These are phyloP conservation scores for Drosophila kambysellisi DNA, from an alignment of 2,888 invertebrate genomes.

Conservation along the genomic window DNA sequence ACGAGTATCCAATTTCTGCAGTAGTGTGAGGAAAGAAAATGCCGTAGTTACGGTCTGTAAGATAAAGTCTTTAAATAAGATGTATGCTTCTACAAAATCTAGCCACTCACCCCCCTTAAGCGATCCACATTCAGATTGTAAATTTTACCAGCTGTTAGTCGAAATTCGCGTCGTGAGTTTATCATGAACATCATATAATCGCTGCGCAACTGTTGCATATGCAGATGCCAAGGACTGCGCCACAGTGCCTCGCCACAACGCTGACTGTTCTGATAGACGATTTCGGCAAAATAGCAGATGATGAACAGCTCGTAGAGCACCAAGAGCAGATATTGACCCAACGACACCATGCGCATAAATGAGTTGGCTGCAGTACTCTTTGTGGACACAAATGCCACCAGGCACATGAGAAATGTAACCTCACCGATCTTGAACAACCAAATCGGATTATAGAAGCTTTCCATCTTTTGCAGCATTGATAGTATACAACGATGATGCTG, in stretches of 20 bases:
- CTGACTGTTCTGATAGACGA: conserved; percentile 73
- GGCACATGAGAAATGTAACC: conserved; percentile 80
- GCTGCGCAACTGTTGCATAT: conserved; percentile 66
- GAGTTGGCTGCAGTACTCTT: conserved; percentile 79
- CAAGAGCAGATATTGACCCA: conserved; percentile 77
- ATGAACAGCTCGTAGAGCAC: conserved; percentile 79
- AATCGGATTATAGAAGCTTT: conserved; percentile 81
- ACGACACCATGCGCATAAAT: conserved; percentile 72
- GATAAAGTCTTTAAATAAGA: background rate
- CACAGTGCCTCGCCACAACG: conserved; percentile 78
- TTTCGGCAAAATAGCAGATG: conserved; percentile 81
- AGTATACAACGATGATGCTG: conserved; percentile 81
- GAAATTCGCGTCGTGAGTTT: conserved; percentile 65
- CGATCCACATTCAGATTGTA: conserved; percentile 74
- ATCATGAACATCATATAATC: conserved; percentile 76
- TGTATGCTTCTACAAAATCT: too few species aligned
- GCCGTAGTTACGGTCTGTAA: conserved; percentile 80
- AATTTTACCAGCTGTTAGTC: conserved; percentile 80
- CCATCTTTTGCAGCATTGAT: conserved; percentile 72
- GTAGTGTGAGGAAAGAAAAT: conserved; percentile 81
- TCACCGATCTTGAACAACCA: conserved; percentile 82
- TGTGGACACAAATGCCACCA: conserved; percentile 81
- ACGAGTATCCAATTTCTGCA: conserved; percentile 78
- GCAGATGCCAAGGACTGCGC: conserved; percentile 79
- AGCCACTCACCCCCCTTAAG: conserved; percentile 51